These are phyloP conservation scores for Apodemia hepburni DNA, from an alignment of 2,888 invertebrate genomes.

Conservation along the genomic window DNA sequence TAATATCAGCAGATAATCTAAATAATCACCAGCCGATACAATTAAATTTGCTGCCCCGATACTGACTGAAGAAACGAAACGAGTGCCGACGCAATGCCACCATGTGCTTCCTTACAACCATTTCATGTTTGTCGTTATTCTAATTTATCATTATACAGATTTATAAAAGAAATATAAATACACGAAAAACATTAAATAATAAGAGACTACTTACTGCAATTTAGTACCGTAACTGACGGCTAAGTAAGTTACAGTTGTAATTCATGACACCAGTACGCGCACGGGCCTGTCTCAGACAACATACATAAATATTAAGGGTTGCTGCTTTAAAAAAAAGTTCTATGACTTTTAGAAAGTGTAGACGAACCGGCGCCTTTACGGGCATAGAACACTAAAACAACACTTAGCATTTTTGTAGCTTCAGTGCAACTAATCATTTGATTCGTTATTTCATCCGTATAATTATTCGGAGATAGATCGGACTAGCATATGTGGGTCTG, in stretches of 20 bases:
- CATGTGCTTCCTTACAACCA: conserved; percentile 21
- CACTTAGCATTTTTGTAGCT: conserved; percentile 9
- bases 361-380: conserved; percentile 5
- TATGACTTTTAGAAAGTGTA: background rate
- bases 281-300: background rate
- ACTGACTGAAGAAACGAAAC: background rate
- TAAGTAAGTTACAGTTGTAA: background rate
- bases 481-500: background rate
- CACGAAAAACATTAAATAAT: conserved; percentile 39
- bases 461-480: background rate
- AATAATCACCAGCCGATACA: background rate
- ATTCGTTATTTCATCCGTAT: background rate
- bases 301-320: conserved; percentile 6
- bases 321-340: background rate
- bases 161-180: conserved; percentile 30
- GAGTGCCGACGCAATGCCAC: conserved; percentile 10
- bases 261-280: background rate
- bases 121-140: conserved; percentile 24
- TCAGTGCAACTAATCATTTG: background rate
- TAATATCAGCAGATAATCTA: background rate
- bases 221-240: conserved; percentile 26
- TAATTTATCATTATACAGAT: conserved; percentile 23
- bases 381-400: background rate
- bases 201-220: conserved; percentile 39
- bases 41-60: background rate